Conservation (phyloP, 2,113 vertebrate genomes). For the Gobius niger region DNA sequence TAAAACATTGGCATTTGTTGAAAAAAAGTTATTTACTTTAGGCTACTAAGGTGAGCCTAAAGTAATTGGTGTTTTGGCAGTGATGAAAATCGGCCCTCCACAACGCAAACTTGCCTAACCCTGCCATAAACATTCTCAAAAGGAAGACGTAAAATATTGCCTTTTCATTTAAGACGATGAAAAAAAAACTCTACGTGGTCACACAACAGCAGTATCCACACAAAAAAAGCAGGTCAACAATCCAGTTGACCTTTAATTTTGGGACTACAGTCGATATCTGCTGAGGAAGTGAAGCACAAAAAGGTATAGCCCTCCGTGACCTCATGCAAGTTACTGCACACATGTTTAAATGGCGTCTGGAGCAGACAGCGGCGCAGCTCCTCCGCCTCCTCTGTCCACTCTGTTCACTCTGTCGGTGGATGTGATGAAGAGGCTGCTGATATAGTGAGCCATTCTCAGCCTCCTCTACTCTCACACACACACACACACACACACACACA, state of each 20-base stretch:
- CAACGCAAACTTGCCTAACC: too few relatives aligned
- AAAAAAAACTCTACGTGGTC: neutral
- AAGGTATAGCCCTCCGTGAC: constrained; percentile 7
- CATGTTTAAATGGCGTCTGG: constrained; percentile 29
- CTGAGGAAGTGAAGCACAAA: constrained; percentile 22
- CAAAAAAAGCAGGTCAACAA: constrained; percentile 20
- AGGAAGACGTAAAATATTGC: neutral
- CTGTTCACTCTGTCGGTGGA: constrained; percentile 38
- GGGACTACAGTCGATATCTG: constrained; percentile 32
- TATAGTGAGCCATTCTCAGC: constrained; percentile 7
- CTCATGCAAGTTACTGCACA: constrained; percentile 22
- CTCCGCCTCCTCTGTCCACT: constrained; percentile 18
- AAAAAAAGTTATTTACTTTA: too few relatives aligned
- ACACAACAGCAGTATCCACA: constrained; percentile 21
- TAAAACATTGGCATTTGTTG: too few relatives aligned
- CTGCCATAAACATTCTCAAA: neutral
- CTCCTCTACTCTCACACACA: constrained; percentile 15
- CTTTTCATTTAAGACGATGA: neutral
- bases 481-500: constrained; percentile 18
- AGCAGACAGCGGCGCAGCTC: constrained; percentile 17
- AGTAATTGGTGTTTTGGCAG: too few relatives aligned
- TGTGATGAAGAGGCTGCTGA: constrained; percentile 27
- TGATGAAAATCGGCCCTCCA: too few relatives aligned
- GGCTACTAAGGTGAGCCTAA: too few relatives aligned
- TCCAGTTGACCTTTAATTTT: constrained; percentile 44